phyloP scores from a whole-genome alignment of 2,113 vertebrate genomes.

The Daphoenositta chrysoptera region DNA sequence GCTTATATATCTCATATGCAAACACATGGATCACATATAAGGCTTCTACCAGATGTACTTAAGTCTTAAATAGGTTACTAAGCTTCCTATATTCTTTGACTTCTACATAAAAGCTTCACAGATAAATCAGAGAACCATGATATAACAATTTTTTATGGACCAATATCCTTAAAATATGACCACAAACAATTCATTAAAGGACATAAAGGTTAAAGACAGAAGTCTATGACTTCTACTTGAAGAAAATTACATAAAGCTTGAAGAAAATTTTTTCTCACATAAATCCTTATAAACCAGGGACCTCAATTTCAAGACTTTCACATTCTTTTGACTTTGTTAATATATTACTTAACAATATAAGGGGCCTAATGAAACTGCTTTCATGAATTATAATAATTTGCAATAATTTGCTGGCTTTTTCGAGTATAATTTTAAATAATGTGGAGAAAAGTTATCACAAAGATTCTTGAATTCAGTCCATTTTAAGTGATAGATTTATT shows the following conservation, averaged over 20 bases:
- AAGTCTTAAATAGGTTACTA: neutral
- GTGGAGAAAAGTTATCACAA: neutral
- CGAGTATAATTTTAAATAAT: slow-evolving; percentile 44
- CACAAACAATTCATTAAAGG: neutral
- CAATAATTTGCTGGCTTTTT: slow-evolving; percentile 13
- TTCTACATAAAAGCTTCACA: neutral
- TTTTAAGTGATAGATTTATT: slow-evolving; percentile 1
- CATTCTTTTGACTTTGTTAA: neutral
- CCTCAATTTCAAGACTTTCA: neutral
- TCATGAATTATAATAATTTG: slow-evolving; percentile 21
- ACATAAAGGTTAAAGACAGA: neutral
- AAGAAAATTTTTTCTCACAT: neutral
- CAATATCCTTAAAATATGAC: neutral
- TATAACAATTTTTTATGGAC: neutral
- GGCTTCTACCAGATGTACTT: neutral
- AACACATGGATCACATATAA: neutral
- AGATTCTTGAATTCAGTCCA: neutral
- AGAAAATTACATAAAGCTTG: neutral
- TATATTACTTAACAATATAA: slow-evolving; percentile 17
- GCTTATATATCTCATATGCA: neutral
- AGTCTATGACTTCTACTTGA: neutral
- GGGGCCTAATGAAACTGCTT: slow-evolving; percentile 2
- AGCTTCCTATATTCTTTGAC: neutral
- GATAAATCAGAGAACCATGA: neutral
- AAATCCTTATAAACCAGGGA: slow-evolving; percentile 19